phyloP scores from a whole-genome alignment of 2,113 vertebrate species.

The Dasyornis broadbenti region DNA sequence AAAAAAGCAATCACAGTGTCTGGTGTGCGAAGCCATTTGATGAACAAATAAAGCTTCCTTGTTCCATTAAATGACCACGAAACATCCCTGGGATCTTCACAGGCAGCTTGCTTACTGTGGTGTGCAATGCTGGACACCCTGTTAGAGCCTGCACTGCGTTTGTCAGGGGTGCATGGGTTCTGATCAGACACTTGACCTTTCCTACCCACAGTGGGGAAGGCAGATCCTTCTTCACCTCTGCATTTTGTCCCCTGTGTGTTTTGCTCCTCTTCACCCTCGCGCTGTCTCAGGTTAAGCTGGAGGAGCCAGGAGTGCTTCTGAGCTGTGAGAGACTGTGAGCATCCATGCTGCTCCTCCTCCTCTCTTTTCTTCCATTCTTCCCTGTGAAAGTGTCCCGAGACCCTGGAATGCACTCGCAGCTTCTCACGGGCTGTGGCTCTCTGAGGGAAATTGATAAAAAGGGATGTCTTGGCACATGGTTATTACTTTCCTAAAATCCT shows the following conservation, averaged over 20 bases:
- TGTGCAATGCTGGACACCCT: background rate
- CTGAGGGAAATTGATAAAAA: background rate
- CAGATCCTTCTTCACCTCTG: background rate
- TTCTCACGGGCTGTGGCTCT: background rate
- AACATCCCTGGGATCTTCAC: background rate
- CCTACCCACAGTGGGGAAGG: fast-evolving
- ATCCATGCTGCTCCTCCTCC: background rate
- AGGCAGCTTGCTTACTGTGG: background rate
- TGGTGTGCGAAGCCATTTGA: background rate
- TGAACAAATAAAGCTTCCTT: background rate
- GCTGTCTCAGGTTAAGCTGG: background rate
- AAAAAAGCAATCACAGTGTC: background rate
- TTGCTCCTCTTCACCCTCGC: background rate
- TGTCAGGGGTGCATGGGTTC: background rate
- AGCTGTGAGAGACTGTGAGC: background rate
- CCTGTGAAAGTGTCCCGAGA: fast-evolving
- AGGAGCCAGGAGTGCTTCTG: background rate
- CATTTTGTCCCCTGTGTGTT: background rate
- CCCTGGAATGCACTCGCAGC: background rate
- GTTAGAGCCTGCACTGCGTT: background rate
- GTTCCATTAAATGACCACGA: background rate
- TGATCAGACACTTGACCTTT: background rate
- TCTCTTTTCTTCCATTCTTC: background rate
- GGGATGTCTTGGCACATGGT: background rate
- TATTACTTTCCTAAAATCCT: background rate